A percentile compares a stretch with the other conserved stretches of the same genome.
These are phyloP conservation scores for Mastigias papua DNA, from an alignment of 30 jellyfish, hydroid and myxozoan genomes.

Conservation along the genomic window DNA sequence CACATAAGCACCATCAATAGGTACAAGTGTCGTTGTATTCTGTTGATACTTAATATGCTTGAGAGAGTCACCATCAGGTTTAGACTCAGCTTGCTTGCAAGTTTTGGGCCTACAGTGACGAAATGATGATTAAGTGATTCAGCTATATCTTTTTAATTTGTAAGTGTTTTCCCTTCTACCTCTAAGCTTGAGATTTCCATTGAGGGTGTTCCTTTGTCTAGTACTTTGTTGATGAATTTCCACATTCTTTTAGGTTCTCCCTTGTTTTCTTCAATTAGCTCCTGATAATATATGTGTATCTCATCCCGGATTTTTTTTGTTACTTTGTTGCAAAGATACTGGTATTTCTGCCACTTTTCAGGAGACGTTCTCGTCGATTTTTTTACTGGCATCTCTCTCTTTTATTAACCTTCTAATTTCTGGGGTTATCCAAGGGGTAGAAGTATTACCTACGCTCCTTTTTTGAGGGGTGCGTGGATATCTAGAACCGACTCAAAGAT, in stretches of 20 bases:
- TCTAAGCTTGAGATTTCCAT: conserved; percentile 26
- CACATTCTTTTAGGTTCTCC: conserved; percentile 37
- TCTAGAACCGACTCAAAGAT: too few species aligned
- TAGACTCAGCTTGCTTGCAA: conserved; percentile 28
- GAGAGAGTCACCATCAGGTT: conserved; percentile 24
- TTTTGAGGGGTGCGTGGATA: too few species aligned
- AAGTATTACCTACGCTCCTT: conserved; percentile 4
- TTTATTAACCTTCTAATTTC: conserved; percentile 34
- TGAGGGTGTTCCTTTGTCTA: conserved; percentile 32
- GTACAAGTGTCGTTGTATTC: too few species aligned
- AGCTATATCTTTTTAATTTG: conserved; percentile 50
- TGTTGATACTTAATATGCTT: not conserved
- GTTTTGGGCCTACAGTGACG: too few species aligned
- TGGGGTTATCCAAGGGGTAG: conserved; percentile 30
- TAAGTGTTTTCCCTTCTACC: not conserved
- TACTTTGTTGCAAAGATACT: conserved; percentile 39
- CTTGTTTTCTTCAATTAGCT: conserved; percentile 25
- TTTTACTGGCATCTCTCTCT: conserved; percentile 53
- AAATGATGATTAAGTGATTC: too few species aligned
- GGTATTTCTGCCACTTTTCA: conserved; percentile 7
- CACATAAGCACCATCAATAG: not conserved
- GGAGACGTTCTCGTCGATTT: conserved; percentile 34
- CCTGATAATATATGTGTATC: conserved; percentile 17
- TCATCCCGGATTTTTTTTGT: conserved; percentile 19
- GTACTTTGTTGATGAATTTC: conserved; percentile 8